These are phyloP conservation scores for Trachelus stipa DNA, from an alignment of 2,888 invertebrate genomes.

Conservation along the genomic window DNA sequence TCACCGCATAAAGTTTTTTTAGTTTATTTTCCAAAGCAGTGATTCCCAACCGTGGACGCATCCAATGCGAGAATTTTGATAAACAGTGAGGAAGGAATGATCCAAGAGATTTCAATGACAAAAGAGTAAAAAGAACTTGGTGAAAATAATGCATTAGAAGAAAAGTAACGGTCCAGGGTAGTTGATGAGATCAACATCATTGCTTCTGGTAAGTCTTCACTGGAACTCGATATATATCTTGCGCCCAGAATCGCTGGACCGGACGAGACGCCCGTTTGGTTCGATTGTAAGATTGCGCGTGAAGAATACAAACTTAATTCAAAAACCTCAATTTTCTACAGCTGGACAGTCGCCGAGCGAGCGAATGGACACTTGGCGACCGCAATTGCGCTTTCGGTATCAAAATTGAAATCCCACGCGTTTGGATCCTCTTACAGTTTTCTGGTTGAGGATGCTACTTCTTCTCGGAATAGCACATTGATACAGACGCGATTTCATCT, in stretches of 20 bases:
- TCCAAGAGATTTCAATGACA: too few species aligned
- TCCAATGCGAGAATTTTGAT: too few species aligned
- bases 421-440: conserved; percentile 26
- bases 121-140: too few species aligned
- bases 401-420: conserved; percentile 51
- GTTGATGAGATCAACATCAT: too few species aligned
- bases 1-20: neutral
- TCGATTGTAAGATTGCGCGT: neutral
- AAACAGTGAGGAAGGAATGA: too few species aligned
- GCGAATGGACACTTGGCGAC: conserved; percentile 36
- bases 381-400: conserved; percentile 46
- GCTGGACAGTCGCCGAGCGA: conserved; percentile 42
- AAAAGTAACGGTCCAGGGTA: too few species aligned
- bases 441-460: too few species aligned
- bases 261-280: neutral
- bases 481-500: too few species aligned
- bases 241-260: conserved; percentile 16
- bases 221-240: too few species aligned
- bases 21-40: neutral
- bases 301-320: conserved; percentile 36
- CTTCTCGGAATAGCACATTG: too few species aligned
- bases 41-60: neutral
- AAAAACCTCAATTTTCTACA: conserved; percentile 58
- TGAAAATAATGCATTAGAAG: too few species aligned
- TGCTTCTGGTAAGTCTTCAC: too few species aligned